phyloP scores from a whole-genome alignment of 2,888 invertebrate species.

The Oxyteleia sp. region DNA sequence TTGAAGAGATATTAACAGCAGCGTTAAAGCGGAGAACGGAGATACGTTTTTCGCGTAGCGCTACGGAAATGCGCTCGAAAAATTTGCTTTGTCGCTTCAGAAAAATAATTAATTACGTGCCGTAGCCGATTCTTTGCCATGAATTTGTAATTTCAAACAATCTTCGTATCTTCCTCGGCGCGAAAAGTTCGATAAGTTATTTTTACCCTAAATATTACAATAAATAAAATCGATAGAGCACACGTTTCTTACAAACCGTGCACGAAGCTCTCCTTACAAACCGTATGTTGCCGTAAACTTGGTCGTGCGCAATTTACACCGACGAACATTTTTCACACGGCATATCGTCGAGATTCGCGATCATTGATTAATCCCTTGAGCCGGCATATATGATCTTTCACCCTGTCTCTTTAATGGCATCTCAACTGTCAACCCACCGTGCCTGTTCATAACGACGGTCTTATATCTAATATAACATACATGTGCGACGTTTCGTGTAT shows the following conservation, averaged over 20 bases:
- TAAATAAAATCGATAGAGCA: constrained; percentile 64
- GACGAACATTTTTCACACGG: constrained; percentile 7
- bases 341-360: constrained; percentile 14
- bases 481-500: neutral
- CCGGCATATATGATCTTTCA: no score
- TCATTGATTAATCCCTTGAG: constrained; percentile 47
- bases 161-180: constrained; percentile 3
- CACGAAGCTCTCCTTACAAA: constrained; percentile 11
- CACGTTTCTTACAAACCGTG: constrained; percentile 40
- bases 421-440: constrained; percentile 30
- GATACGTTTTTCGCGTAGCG: constrained; percentile 18
- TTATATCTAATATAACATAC: constrained; percentile 20
- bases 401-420: constrained; percentile 32
- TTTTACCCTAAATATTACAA: constrained; percentile 63
- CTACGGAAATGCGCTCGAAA: neutral
- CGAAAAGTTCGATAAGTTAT: constrained; percentile 54
- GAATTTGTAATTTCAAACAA: constrained; percentile 30
- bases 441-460: constrained; percentile 34
- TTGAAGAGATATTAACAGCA: constrained; percentile 20
- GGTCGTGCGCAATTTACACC: neutral
- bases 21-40: neutral
- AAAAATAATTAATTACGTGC: neutral
- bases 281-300: constrained; percentile 27
- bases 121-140: no score
- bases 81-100: neutral